These are phyloP conservation scores for Anaspis maculata DNA, from an alignment of 2,888 invertebrate species.

Conservation along the genomic window DNA sequence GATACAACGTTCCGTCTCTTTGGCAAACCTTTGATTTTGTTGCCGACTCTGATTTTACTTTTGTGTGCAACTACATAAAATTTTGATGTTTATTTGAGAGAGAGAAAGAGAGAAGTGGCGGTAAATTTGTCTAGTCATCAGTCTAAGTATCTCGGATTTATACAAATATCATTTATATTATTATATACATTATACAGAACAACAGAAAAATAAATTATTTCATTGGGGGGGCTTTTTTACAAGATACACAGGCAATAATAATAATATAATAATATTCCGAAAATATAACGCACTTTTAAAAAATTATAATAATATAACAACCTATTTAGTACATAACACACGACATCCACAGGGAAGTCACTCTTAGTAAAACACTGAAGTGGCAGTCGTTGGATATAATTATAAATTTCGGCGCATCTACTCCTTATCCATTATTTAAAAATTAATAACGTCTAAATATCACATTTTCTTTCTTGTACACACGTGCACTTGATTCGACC, in stretches of 20 bases:
- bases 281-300: conserved; percentile 12
- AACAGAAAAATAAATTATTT: conserved; percentile 21
- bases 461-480: conserved; percentile 30
- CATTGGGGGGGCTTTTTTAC: no score
- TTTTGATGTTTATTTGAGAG: no score
- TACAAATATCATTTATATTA: conserved; percentile 7
- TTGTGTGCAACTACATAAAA: conserved; percentile 24
- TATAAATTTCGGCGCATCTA: conserved; percentile 17
- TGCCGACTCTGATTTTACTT: conserved; percentile 11
- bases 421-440: conserved; percentile 13
- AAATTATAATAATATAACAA: conserved; percentile 21
- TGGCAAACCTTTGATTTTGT: no score
- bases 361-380: conserved; percentile 25
- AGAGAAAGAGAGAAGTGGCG: no score
- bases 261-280: conserved; percentile 24
- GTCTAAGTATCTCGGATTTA: conserved; percentile 30
- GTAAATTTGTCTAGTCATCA: no score
- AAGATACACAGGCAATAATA: no score
- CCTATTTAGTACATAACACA: conserved; percentile 13
- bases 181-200: conserved; percentile 15
- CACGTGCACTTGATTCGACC: no score
- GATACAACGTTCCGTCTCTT: conserved; percentile 17
- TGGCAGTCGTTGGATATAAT: conserved; percentile 25
- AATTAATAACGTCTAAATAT: conserved; percentile 32
- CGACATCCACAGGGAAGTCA: no score